Evolutionary conservation across 2,113 vertebrate genomes (phyloP).

Genomic region (Onychostoma macrolepis): DNA sequence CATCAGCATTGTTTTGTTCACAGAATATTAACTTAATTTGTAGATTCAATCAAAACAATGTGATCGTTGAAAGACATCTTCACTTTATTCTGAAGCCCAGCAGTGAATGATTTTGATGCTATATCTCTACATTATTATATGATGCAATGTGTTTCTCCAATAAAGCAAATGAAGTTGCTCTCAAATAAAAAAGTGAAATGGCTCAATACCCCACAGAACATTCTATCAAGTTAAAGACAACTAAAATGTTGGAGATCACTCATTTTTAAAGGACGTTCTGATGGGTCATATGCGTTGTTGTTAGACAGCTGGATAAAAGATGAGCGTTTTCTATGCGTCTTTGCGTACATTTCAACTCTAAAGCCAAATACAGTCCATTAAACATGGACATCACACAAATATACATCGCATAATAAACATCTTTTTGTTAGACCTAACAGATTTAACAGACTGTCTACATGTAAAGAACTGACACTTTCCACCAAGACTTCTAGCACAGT

Average conservation of each 20-base stretch:
- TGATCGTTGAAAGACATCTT: not conserved
- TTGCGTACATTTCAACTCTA: not conserved
- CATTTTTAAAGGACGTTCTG: not conserved
- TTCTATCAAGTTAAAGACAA: not conserved
- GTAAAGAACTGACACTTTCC: not conserved
- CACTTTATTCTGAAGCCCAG: conserved; percentile 24
- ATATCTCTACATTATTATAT: not conserved
- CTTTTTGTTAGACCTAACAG: not conserved
- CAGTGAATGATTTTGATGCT: conserved; percentile 11
- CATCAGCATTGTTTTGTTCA: too few species aligned
- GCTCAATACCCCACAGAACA: conserved; percentile 34
- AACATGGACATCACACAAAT: conserved; percentile 12
- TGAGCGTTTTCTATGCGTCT: not conserved
- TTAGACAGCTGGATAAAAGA: not conserved
- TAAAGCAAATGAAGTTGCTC: not conserved
- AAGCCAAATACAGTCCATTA: conserved; percentile 15
- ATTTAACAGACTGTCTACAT: not conserved
- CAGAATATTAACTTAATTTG: too few species aligned
- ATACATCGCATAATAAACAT: conserved; percentile 1
- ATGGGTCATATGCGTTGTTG: not conserved
- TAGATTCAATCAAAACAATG: not conserved
- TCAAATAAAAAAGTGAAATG: not conserved
- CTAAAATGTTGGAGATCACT: not conserved
- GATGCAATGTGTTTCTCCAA: conserved; percentile 4
- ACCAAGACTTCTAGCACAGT: not conserved